A percentile compares a stretch with the other conserved stretches of the same genome.
phyloP scores from a whole-genome alignment of 2,888 invertebrate species.

The Aphidius colemani region DNA sequence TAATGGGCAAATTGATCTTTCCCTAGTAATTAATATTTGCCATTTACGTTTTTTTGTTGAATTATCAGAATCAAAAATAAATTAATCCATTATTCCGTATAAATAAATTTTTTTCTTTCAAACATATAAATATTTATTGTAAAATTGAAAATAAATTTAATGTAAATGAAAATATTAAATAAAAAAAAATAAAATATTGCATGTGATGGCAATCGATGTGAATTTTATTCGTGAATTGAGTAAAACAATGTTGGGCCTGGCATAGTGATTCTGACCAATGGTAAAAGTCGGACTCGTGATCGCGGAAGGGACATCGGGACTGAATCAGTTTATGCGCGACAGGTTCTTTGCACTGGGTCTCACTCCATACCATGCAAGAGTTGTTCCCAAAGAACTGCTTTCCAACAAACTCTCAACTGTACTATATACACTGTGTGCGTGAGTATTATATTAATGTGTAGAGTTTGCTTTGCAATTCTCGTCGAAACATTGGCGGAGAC shows the following conservation, averaged over 20 bases:
- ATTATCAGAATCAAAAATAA: too few species aligned
- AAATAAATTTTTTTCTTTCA: background rate
- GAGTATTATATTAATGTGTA: background rate
- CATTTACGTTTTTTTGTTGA: too few species aligned
- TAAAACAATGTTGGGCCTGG: constrained; percentile 17
- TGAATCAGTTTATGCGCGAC: constrained; percentile 57
- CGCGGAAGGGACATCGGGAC: constrained; percentile 45
- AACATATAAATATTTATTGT: too few species aligned
- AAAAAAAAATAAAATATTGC: background rate
- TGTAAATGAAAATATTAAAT: constrained; percentile 5
- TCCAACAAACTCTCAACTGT: constrained; percentile 20
- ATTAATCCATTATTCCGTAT: constrained; percentile 25
- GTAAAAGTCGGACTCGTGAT: constrained; percentile 28
- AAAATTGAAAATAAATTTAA: too few species aligned
- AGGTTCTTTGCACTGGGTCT: constrained; percentile 43
- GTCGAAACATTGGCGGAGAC: constrained; percentile 42
- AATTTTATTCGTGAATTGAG: constrained; percentile 22
- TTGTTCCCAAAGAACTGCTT: constrained; percentile 25
- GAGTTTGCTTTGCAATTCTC: constrained; percentile 16
- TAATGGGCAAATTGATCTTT: too few species aligned
- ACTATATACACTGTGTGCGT: background rate
- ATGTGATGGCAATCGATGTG: constrained; percentile 1
- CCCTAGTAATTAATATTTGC: too few species aligned
- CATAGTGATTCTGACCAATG: constrained; percentile 41
- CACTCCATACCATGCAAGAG: constrained; percentile 14